Evolutionary conservation across 1,140 invertebrate species (phyloP).

Genomic region (Leptinotarsa lineolata): DNA sequence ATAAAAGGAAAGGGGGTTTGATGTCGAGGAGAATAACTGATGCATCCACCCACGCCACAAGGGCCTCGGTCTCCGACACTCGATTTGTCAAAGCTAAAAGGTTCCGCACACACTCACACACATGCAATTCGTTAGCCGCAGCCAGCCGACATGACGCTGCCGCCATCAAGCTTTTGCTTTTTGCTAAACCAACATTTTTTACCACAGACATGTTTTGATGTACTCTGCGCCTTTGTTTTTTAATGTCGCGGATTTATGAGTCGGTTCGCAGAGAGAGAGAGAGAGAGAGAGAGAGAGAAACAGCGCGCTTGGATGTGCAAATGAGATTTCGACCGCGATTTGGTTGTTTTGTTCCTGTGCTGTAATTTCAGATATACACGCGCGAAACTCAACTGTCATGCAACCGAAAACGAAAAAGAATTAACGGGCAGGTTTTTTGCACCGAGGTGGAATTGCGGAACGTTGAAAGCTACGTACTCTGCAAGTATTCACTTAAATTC

Average conservation of each 20-base stretch:
- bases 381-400: slow-evolving; percentile 18
- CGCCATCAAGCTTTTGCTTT: slow-evolving; percentile 45
- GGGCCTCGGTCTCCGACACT: slow-evolving; percentile 44
- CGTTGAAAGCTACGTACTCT: background rate
- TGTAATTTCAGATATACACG: slow-evolving; percentile 20
- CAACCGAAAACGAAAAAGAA: slow-evolving; percentile 2
- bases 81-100: slow-evolving; percentile 56
- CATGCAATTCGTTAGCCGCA: slow-evolving; percentile 56
- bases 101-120: slow-evolving; percentile 57
- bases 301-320: slow-evolving; percentile 44
- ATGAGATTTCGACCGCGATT: slow-evolving; percentile 38
- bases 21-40: slow-evolving; percentile 43
- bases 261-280: slow-evolving; percentile 22
- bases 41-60: slow-evolving; percentile 35
- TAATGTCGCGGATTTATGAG: slow-evolving; percentile 51
- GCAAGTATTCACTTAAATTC: background rate
- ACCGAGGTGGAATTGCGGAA: background rate
- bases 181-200: slow-evolving; percentile 50
- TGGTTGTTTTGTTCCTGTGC: slow-evolving; percentile 12
- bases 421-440: background rate
- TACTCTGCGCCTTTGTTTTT: slow-evolving; percentile 51
- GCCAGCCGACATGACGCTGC: slow-evolving; percentile 54
- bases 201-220: slow-evolving; percentile 53
- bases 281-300: background rate
- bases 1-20: slow-evolving; percentile 20